phyloP scores from a whole-genome alignment of 2,888 invertebrate genomes.

The Epirrhoe tristata region DNA sequence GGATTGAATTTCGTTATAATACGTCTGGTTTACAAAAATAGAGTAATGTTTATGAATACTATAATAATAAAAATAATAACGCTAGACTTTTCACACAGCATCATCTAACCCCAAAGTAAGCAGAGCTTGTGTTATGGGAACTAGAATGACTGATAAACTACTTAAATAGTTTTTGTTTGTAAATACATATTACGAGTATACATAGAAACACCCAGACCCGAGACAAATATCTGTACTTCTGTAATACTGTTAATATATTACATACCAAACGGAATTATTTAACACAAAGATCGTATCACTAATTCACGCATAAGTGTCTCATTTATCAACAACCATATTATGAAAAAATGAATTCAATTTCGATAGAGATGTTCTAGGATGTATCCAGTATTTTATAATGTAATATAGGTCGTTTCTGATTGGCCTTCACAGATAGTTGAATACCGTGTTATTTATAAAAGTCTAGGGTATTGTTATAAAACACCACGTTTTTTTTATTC shows the following conservation, averaged over 20 bases:
- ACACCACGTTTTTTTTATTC: slow-evolving; percentile 44
- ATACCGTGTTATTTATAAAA: neutral
- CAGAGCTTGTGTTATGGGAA: too few relatives aligned
- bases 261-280: slow-evolving; percentile 45
- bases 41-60: slow-evolving; percentile 38
- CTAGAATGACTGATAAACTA: too few relatives aligned
- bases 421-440: too few relatives aligned
- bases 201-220: too few relatives aligned
- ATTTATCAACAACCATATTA: slow-evolving; percentile 63
- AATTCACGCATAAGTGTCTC: slow-evolving; percentile 64
- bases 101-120: too few relatives aligned
- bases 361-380: neutral
- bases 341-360: neutral
- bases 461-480: neutral
- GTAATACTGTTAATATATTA: too few relatives aligned
- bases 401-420: too few relatives aligned
- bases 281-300: slow-evolving; percentile 55
- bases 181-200: too few relatives aligned
- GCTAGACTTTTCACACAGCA: too few relatives aligned
- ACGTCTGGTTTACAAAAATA: slow-evolving; percentile 16
- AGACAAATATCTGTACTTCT: too few relatives aligned
- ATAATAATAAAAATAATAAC: too few relatives aligned
- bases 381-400: neutral
- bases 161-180: too few relatives aligned
- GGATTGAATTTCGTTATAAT: neutral